Evolutionary conservation across 2,888 invertebrate species (phyloP), one percentile per base, ranked within the genome.

Genomic region (Drosophila infuscata): DNA sequence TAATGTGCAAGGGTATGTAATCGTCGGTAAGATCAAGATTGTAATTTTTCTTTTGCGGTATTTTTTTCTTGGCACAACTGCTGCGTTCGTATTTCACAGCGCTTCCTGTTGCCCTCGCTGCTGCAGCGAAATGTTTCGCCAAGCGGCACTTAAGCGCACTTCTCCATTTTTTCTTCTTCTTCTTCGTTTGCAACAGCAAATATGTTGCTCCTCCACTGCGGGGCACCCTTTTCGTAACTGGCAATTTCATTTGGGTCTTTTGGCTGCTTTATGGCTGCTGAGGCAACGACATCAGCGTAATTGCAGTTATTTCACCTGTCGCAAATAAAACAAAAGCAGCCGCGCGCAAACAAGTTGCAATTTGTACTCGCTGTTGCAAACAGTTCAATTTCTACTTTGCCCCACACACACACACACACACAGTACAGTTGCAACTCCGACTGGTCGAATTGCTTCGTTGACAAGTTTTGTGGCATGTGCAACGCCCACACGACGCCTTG

Each of bases 271-370:
- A 75, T 81, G 79, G 54, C 68, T 67, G 36, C 58, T 65, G 74
- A 54, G 62, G 80, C 64, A 71, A 76, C 80, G 77, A 74, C 80
- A 80, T 88, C 85, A 79, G 82, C 85, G 85, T 85, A 85, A 85
- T 85, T 85, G 85, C 89, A 81, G 77, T 90, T 86, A 90, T 90
- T 90, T 88, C 87, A 87, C 87, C 87, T 88, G 89, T 74, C 88
- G 81, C 82, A 87, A 89, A 83, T 85, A 86, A 89, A 88, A 88
- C 88, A 86, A 89, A 89, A 89, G 83, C 90, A 84, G 68, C 76
- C 68, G 70, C 73, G 75, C 71, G 87, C 88, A 88, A 88, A 88
- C 85, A 82, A 88, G 88, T 85, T 89, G 88, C 90, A 86, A 86
- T 88, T 86, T 85, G 85, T 89, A 83, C 74, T 76, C 57, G 76